Conservation (phyloP, 2,797 vertebrate species). For the Malurus leucopterus region DNA sequence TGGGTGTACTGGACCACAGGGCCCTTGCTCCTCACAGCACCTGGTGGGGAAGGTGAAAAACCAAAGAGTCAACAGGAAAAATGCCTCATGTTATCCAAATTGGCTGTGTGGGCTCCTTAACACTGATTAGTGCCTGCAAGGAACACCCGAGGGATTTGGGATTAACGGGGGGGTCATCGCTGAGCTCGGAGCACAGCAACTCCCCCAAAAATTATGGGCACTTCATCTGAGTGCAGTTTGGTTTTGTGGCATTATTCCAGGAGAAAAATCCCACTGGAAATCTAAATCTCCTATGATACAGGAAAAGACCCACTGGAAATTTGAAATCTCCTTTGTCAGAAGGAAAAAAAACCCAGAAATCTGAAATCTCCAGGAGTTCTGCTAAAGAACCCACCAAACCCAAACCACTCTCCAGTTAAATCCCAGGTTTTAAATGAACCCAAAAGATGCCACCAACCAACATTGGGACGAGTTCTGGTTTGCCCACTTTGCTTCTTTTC, state of each 20-base stretch:
- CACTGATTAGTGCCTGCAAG: rapidly evolving
- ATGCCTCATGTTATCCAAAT: rapidly evolving
- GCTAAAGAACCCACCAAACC: neutral
- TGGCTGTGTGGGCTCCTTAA: rapidly evolving
- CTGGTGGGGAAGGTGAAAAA: conserved; percentile 43
- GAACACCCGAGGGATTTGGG: rapidly evolving
- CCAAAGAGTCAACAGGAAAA: neutral
- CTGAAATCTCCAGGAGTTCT: neutral
- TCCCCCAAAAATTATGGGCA: neutral
- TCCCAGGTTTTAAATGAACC: rapidly evolving
- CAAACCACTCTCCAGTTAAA: neutral
- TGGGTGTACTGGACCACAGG: conserved; percentile 95
- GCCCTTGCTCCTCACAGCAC: conserved; percentile 89
- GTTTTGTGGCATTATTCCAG: neutral
- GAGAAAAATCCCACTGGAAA: neutral
- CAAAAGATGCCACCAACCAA: conserved; percentile 73
- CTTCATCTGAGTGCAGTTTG: neutral
- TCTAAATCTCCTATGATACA: neutral
- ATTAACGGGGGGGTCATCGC: rapidly evolving
- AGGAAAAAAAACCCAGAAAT: neutral
- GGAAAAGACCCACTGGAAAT: neutral
- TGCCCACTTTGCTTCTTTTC: conserved; percentile 93
- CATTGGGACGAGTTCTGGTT: conserved; percentile 89
- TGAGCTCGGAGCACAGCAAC: rapidly evolving
- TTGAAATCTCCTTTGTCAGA: neutral